phyloP scores from a whole-genome alignment of 92 coral and sea anemone species.

The Phenganax stokvisi region DNA sequence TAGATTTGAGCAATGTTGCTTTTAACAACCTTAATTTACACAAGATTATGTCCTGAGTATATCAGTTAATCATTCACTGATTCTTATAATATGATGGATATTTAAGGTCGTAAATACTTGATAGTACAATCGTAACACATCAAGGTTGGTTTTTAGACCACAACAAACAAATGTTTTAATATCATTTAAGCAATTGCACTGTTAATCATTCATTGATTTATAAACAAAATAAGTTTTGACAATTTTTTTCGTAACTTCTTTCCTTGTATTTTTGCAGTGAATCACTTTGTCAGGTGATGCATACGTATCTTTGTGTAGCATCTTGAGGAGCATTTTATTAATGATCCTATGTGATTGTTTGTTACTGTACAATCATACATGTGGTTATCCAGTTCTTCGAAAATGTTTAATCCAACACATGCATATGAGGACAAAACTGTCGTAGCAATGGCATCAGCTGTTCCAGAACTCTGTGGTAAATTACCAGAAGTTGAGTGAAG shows the following conservation, averaged over 20 bases:
- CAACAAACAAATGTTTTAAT: not conserved
- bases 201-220: not conserved
- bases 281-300: not conserved
- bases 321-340: not conserved
- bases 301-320: not conserved
- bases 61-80: too few relatives aligned
- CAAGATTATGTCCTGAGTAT: too few relatives aligned
- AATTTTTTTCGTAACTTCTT: not conserved
- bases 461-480: not conserved
- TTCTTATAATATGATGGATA: too few relatives aligned
- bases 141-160: not conserved
- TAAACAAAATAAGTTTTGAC: not conserved
- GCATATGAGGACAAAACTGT: not conserved
- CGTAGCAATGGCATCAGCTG: not conserved
- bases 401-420: not conserved
- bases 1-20: too few relatives aligned
- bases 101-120: not conserved
- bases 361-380: not conserved
- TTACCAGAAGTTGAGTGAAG: not conserved
- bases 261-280: not conserved
- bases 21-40: too few relatives aligned
- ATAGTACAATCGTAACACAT: not conserved
- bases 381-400: not conserved
- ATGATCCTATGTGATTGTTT: not conserved
- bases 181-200: not conserved